Evolutionary conservation across 2,888 invertebrate species (phyloP).

Genomic region (Eristalis pertinax): DNA sequence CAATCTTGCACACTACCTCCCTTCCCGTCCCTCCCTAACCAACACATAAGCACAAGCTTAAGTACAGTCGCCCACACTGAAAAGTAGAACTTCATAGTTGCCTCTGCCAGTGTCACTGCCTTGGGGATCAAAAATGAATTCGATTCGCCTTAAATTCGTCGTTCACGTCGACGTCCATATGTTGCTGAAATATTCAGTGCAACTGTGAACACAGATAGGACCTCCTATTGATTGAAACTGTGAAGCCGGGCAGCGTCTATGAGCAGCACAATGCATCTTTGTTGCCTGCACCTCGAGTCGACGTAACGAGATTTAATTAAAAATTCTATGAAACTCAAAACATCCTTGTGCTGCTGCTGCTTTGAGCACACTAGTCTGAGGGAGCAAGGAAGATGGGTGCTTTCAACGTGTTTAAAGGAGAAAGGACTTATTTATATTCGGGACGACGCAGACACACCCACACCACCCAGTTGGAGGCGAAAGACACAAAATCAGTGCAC

Average conservation of each 20-base stretch:
- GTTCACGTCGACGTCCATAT: background rate
- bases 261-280: background rate
- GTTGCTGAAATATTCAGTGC: background rate
- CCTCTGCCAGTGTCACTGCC: background rate
- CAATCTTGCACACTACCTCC: no score
- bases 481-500: background rate
- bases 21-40: no score
- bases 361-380: background rate
- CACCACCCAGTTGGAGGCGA: background rate
- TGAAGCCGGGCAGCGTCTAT: background rate
- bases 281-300: background rate
- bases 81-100: background rate
- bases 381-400: no score
- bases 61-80: background rate
- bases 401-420: background rate
- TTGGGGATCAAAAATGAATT: background rate
- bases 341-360: background rate
- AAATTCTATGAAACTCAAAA: slow-evolving; percentile 26
- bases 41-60: no score
- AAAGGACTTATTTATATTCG: background rate
- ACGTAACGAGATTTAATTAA: slow-evolving; percentile 40
- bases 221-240: background rate
- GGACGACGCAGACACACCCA: background rate
- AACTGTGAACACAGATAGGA: background rate
- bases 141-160: background rate